Conservation (phyloP, 92 coral and sea anemone genomes). For the Pocillopora meandrina region DNA sequence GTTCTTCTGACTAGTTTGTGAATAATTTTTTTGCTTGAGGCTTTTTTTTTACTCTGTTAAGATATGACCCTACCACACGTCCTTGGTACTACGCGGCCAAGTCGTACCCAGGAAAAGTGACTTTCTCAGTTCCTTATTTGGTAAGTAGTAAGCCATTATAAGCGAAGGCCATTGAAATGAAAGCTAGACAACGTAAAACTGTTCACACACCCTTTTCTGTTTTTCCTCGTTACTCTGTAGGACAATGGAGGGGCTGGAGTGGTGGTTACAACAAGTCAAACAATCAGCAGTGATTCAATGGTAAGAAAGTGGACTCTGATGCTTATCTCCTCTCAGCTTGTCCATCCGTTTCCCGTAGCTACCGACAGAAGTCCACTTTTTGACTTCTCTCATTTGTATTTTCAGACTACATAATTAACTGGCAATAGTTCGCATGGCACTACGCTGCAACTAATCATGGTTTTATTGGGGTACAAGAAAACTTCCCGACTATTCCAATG, state of each 20-base stretch:
- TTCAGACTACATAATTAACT: no score
- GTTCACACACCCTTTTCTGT: background rate
- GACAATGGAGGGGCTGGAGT: constrained; percentile 91
- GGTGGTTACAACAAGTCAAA: constrained; percentile 87
- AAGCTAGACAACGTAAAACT: background rate
- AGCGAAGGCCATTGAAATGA: background rate
- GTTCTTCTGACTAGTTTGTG: background rate
- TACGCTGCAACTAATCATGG: no score
- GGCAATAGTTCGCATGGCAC: no score
- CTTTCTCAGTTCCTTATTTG: constrained; percentile 85
- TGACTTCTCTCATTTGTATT: no score
- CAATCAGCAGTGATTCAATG: constrained; percentile 90
- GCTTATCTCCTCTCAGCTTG: no score
- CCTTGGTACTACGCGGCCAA: constrained; percentile 94
- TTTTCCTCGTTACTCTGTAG: constrained; percentile 12
- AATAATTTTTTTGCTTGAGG: background rate
- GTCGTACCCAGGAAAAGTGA: constrained; percentile 79
- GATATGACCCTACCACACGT: constrained; percentile 85
- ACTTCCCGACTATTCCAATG: no score
- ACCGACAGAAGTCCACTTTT: no score
- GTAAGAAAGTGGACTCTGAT: constrained; percentile 29
- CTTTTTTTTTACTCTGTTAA: background rate
- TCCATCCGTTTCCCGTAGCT: no score
- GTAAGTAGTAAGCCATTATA: constrained; percentile 24
- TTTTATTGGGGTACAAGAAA: no score